Percentiles rank a stretch among this genome's conserved stretches.
These are phyloP conservation scores for Dendrocincla fuliginosa DNA, from an alignment of 2,797 vertebrate genomes.

Conservation along the genomic window DNA sequence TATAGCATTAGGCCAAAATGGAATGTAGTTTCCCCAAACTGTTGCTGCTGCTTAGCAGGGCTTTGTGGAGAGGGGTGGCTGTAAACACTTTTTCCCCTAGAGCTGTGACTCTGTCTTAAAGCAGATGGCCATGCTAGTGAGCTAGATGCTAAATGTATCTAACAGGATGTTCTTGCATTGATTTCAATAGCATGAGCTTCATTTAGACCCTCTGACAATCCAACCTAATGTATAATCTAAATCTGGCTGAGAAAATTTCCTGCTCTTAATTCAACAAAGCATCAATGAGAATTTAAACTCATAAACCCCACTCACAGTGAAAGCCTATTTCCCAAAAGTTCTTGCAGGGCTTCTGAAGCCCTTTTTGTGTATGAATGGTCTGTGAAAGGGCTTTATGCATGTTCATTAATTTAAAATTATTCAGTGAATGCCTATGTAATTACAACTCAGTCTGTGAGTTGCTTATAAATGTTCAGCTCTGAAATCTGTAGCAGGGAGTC, in stretches of 20 bases:
- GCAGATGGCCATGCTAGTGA: neutral
- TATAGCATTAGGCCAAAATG: neutral
- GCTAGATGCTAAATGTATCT: neutral
- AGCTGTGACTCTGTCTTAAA: neutral
- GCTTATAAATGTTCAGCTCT: neutral
- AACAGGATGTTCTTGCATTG: neutral
- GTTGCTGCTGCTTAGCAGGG: neutral
- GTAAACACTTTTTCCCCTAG: neutral
- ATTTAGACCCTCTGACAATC: neutral
- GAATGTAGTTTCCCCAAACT: neutral
- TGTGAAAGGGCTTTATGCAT: neutral
- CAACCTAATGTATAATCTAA: neutral
- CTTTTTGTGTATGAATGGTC: neutral
- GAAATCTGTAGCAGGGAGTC: neutral
- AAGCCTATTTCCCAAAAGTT: neutral
- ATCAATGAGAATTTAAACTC: neutral
- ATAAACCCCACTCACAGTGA: neutral
- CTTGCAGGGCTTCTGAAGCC: neutral
- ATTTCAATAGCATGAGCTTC: neutral
- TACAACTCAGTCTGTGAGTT: neutral
- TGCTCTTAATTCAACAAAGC: neutral
- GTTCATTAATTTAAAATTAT: slow-evolving; percentile 35
- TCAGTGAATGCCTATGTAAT: slow-evolving; percentile 11
- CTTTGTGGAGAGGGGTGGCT: neutral
- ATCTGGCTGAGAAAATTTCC: neutral